Evolutionary conservation across 2,888 invertebrate species (phyloP).

Genomic region (Mesorhabditis belari): DNA sequence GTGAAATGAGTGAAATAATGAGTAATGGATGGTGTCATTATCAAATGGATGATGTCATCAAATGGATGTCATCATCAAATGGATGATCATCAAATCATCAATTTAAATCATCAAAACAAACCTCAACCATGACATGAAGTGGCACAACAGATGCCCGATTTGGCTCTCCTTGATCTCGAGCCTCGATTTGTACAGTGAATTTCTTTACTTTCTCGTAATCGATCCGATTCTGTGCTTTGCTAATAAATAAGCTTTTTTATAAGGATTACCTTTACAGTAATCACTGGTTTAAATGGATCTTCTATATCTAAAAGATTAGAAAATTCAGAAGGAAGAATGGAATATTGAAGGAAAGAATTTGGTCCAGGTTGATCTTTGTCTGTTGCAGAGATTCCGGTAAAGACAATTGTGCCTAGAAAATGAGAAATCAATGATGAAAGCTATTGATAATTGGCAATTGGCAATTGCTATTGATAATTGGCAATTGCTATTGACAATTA

Average conservation of each 20-base stretch:
- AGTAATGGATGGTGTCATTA: too few relatives aligned
- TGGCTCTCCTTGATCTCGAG: constrained; percentile 39
- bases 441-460: neutral
- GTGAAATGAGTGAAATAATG: too few relatives aligned
- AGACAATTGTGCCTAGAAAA: constrained; percentile 41
- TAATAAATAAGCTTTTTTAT: neutral
- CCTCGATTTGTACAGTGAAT: constrained; percentile 42
- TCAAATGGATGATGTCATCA: too few relatives aligned
- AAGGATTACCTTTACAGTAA: constrained; percentile 26
- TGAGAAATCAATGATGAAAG: neutral
- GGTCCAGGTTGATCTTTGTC: constrained; percentile 49
- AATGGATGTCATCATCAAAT: too few relatives aligned
- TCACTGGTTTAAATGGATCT: constrained; percentile 40
- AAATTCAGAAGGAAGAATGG: constrained; percentile 27
- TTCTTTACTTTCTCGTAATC: constrained; percentile 42
- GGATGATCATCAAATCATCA: too few relatives aligned
- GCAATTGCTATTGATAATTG: too few relatives aligned
- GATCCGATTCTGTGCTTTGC: constrained; percentile 27
- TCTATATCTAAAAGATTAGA: constrained; percentile 37
- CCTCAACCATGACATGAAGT: constrained; percentile 31
- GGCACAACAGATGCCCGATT: constrained; percentile 24
- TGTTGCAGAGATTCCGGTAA: constrained; percentile 42
- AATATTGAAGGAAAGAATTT: constrained; percentile 46
- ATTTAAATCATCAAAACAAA: neutral
- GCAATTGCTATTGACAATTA: too few relatives aligned